Percentiles rank a stretch among this genome's conserved stretches.
Conservation (phyloP, 2,797 vertebrate genomes). For the Triplophysa bombifrons region DNA sequence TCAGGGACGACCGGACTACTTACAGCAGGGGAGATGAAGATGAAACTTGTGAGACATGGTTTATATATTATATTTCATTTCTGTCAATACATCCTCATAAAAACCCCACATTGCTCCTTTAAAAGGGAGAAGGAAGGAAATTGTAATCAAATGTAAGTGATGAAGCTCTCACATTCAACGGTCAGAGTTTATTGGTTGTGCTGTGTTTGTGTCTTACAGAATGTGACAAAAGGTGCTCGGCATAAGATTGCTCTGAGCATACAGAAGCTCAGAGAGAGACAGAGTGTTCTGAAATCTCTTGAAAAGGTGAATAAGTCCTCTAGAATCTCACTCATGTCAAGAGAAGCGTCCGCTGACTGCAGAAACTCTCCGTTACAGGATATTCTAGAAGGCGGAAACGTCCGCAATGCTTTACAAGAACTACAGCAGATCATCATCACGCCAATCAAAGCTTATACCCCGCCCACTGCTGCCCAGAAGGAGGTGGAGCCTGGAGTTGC, state of each 20-base stretch:
- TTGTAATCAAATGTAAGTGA: too few relatives aligned
- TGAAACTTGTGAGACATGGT: too few relatives aligned
- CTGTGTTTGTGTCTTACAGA: conserved; percentile 72
- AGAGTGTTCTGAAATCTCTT: conserved; percentile 88
- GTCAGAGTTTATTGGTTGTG: conserved; percentile 34
- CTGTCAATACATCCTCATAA: too few relatives aligned
- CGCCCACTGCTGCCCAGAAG: conserved; percentile 70
- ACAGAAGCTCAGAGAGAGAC: conserved; percentile 92
- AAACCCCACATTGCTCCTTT: too few relatives aligned
- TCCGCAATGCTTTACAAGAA: conserved; percentile 91
- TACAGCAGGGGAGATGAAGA: too few relatives aligned
- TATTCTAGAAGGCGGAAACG: conserved; percentile 93
- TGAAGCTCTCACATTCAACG: too few relatives aligned
- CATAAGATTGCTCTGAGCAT: conserved; percentile 97
- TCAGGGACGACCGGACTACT: too few relatives aligned
- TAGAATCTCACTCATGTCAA: neutral
- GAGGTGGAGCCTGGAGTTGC: conserved; percentile 61
- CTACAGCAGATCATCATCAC: conserved; percentile 93
- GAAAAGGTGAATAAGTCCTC: conserved; percentile 83
- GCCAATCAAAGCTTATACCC: conserved; percentile 87
- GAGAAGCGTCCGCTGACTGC: neutral
- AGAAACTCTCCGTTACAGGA: conserved; percentile 73
- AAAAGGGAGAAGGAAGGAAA: too few relatives aligned
- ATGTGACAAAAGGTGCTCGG: conserved; percentile 94
- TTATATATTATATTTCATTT: too few relatives aligned